phyloP scores from a whole-genome alignment of 92 coral and sea anemone species.

The Epizoanthus scotinus region DNA sequence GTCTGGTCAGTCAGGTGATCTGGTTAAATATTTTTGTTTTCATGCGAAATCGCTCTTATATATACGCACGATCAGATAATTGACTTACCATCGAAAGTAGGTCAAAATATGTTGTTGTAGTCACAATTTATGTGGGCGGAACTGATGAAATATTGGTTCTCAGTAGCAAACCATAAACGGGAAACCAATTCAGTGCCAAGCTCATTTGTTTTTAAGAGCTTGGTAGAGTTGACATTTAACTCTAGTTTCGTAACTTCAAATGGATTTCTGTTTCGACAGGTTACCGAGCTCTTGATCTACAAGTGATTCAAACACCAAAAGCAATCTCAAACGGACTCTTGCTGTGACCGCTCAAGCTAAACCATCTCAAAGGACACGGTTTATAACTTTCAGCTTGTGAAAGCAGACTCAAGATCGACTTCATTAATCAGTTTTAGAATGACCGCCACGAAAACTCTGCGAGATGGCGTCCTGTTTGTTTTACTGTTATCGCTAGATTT shows the following conservation, averaged over 20 bases:
- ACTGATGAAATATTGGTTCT: not conserved
- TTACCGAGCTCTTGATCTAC: not conserved
- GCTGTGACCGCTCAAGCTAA: not conserved
- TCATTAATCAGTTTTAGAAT: not conserved
- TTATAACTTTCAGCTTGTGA: not conserved
- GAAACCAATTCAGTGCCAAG: not conserved
- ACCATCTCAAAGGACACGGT: not conserved
- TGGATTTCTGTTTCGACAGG: not conserved
- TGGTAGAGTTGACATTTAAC: too few relatives aligned
- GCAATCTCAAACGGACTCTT: not conserved
- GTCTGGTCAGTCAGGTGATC: too few relatives aligned
- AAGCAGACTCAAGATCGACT: not conserved
- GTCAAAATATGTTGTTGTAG: too few relatives aligned
- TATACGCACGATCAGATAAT: too few relatives aligned
- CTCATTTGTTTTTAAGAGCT: not conserved
- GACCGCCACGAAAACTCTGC: not conserved
- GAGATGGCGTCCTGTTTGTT: not conserved
- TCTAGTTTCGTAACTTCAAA: not conserved
- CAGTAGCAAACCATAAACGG: not conserved
- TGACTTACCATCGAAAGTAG: too few relatives aligned
- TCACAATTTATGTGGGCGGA: not conserved
- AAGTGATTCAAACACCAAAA: not conserved
- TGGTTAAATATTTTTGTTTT: too few relatives aligned
- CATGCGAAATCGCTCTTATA: too few relatives aligned
- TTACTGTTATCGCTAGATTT: not conserved